Base-by-base conservation (phyloP, 1,140 invertebrate genomes). In the Eueides isabella region DNA sequence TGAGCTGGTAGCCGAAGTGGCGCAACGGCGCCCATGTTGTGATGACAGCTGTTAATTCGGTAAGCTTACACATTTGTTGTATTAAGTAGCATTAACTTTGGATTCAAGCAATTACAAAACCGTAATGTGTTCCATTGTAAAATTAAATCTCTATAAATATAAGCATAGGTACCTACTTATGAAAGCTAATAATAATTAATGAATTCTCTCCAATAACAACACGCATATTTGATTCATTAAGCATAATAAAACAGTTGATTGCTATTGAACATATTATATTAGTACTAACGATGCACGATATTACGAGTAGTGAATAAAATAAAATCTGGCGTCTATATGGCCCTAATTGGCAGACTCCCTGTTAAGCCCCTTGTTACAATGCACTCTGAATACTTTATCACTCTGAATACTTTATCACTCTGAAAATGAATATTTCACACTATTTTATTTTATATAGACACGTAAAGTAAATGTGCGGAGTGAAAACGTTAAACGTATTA, bases 11-110 rank as follows among this genome's bases (percentile, higher is more conserved):
- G 77, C 72, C 63, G 72, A 38, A 71, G 74, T 72, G 66, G 55
- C 65, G 75, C 65, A 77, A 76, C 79, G 64, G 74, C 77, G 72
- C 74, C 76, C 75, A 80, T 81, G 81, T 68, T 74, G 82, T 79
- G 69, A 91, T 91, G 89, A 86, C 89, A 77, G 88, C 89, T 77
- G 86, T 91, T 81, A 91, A 91, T 81, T 88, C 89, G 89, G 89
- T 91, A 86, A 90, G 89, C 62, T 23, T 35, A 23, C 23, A 11
- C 48, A 55, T 55, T 55, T 55, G 48, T 55, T 55, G 3, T 26
- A 12, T 55, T 55, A 55, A 55, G 48, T 55, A 55, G 26, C 48
- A 55, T 55, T 26, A 55, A 55, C 0, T 55, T 55, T 26, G n/a
- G 23, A 1, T 55, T 55, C 2, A 26, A 55, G 11, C 48, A 55